Evolutionary conservation across 2,797 vertebrate species (phyloP), one percentile per base, ranked within the genome.

Genomic region (Perdix hodgsoniae): DNA sequence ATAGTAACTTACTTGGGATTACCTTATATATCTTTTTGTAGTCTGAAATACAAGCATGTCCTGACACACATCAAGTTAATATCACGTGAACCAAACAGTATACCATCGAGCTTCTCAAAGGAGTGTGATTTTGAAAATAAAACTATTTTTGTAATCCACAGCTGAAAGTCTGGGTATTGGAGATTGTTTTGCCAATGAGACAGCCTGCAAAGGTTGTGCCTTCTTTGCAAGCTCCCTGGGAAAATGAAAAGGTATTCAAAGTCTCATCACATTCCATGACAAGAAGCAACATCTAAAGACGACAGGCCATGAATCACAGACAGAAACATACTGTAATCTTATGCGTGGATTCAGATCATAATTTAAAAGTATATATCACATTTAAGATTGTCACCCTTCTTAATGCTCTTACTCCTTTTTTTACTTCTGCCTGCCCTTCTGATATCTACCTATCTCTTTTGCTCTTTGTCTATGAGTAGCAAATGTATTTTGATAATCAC

Each of bases 191-290:
- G 1, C 50, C 1, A 2, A 42, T 16, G 83, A 64, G 5, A 63
- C 3, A 15, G 3, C 9, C 42, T 73, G 16, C n/a, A 84, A 73
- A 66, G 10, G 7, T 47, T 57, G 7, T 35, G 14, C 27, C 6
- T 85, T 23, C 11, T 26, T n/a, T 7, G 5, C 47, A 83, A 83
- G 24, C 9, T 27, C 42, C 29, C 24, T 2, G 4, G 22, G 11
- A 82, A 84, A 79, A 82, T 7, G 6, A 39, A 67, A 72, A 8
- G 5, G 8, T 59, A 24, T 31, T 17, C 31, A 63, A 87, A 66
- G 0, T 4, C 10, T 1, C 1, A 2, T 39, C 42, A 67, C 40
- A 31, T 49, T 59, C 39, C 9, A 4, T 47, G 33, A 49, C 21
- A 85, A 16, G 31, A 57, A 70, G 8, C 5, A 9, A 5, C 15